These are phyloP conservation scores for Siderastrea radians DNA, from an alignment of 92 coral and sea anemone genomes.

Conservation along the genomic window DNA sequence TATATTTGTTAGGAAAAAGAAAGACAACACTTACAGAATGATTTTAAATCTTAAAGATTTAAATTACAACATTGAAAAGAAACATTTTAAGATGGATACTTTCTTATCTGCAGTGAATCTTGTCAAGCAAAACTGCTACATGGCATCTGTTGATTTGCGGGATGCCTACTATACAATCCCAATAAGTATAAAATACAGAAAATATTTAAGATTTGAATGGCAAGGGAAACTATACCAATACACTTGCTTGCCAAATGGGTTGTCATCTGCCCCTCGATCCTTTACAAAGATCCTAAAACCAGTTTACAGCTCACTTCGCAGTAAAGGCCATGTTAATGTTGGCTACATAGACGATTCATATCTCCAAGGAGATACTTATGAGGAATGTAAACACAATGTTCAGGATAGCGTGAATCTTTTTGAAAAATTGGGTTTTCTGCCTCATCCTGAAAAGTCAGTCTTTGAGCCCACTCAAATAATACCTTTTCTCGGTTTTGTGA, in stretches of 20 bases:
- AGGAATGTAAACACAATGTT: slow-evolving; percentile 34
- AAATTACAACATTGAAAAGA: slow-evolving; percentile 37
- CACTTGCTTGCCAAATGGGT: slow-evolving; percentile 47
- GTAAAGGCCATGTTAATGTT: slow-evolving; percentile 37
- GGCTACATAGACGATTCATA: slow-evolving; percentile 43
- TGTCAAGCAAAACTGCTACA: slow-evolving; percentile 40
- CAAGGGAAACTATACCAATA: slow-evolving; percentile 31
- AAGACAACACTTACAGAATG: slow-evolving; percentile 34
- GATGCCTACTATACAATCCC: slow-evolving; percentile 52
- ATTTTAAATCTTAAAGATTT: slow-evolving; percentile 39
- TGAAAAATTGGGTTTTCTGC: slow-evolving; percentile 29
- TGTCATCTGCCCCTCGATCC: slow-evolving; percentile 32
- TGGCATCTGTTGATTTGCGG: slow-evolving; percentile 48
- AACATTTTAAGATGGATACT: slow-evolving; percentile 45
- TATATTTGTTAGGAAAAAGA: slow-evolving; percentile 32
- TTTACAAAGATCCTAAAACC: slow-evolving; percentile 48
- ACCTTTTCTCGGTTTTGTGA: slow-evolving; percentile 21
- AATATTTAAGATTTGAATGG: slow-evolving; percentile 22
- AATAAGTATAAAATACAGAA: slow-evolving; percentile 24
- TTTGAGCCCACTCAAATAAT: slow-evolving; percentile 42
- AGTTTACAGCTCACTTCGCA: slow-evolving; percentile 16
- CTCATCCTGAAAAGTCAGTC: slow-evolving; percentile 30
- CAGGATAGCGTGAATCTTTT: slow-evolving; percentile 12
- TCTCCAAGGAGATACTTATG: slow-evolving; percentile 38
- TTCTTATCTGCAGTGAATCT: slow-evolving; percentile 27